Evolutionary conservation across 64 coral and sea anemone species (phyloP).

Genomic region (Cladopsammia gracilis): DNA sequence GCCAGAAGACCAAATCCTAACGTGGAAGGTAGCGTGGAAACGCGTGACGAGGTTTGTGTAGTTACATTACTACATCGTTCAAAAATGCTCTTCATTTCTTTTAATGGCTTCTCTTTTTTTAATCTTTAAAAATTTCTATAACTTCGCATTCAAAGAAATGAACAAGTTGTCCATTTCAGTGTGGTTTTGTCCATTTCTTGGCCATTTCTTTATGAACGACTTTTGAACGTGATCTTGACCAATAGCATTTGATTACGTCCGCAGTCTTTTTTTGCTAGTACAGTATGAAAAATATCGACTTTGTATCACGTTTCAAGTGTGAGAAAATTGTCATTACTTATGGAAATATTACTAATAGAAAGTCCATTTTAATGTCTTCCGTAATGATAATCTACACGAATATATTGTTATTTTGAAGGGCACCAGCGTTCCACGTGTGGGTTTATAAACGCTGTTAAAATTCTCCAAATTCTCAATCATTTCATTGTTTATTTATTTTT

Average conservation of each 20-base stretch:
- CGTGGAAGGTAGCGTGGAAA: slow-evolving; percentile 81
- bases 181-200: not conserved
- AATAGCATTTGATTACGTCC: slow-evolving; percentile 38
- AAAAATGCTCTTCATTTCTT: not conserved
- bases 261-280: not conserved
- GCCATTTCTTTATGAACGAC: slow-evolving; percentile 40
- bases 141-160: not conserved
- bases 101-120: not conserved
- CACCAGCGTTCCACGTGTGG: not conserved
- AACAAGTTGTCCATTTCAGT: not conserved
- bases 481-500: too few species aligned
- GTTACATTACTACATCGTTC: slow-evolving; percentile 48
- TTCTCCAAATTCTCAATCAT: too few species aligned
- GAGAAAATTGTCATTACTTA: not conserved
- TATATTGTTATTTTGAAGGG: not conserved
- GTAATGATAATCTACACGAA: not conserved
- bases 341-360: not conserved
- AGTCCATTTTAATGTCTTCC: not conserved
- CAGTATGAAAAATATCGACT: not conserved
- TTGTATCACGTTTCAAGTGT: not conserved
- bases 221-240: not conserved
- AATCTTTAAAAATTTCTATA: too few species aligned
- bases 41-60: slow-evolving; percentile 90
- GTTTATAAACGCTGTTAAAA: not conserved
- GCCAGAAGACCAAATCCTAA: slow-evolving; percentile 86